A percentile compares a stretch with the other conserved stretches of the same genome.
phyloP scores from a whole-genome alignment of 2,797 vertebrate genomes.

The Pangasius larnaudii region DNA sequence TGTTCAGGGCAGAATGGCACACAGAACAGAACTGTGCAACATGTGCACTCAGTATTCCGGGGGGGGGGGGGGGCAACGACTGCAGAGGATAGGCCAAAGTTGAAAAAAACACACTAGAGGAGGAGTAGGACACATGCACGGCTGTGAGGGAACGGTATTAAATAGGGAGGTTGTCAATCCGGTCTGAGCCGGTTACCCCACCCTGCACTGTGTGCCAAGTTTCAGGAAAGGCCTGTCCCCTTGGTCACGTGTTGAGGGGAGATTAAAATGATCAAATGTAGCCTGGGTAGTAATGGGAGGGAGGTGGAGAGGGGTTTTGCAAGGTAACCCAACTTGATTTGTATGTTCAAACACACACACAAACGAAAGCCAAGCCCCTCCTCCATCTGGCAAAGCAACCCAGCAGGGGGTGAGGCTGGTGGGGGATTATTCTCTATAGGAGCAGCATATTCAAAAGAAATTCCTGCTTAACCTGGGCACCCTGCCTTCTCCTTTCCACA shows the following conservation, averaged over 20 bases:
- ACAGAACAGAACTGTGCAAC: slow-evolving; percentile 68
- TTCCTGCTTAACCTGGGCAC: slow-evolving; percentile 75
- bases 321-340: slow-evolving; percentile 73
- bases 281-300: slow-evolving; percentile 63
- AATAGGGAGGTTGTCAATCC: slow-evolving; percentile 88
- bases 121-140: slow-evolving; percentile 71
- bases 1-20: slow-evolving; percentile 67
- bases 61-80: slow-evolving; percentile 35
- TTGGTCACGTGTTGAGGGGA: slow-evolving; percentile 78
- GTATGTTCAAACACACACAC: slow-evolving; percentile 60
- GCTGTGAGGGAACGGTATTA: slow-evolving; percentile 79
- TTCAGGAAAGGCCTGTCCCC: slow-evolving; percentile 82
- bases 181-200: slow-evolving; percentile 87
- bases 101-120: slow-evolving; percentile 70
- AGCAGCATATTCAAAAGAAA: slow-evolving; percentile 69
- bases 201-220: slow-evolving; percentile 85
- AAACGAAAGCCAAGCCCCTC: slow-evolving; percentile 49
- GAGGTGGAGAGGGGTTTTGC: slow-evolving; percentile 66
- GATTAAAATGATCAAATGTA: slow-evolving; percentile 83
- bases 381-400: slow-evolving; percentile 76
- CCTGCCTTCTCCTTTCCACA: slow-evolving; percentile 34
- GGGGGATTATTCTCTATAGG: slow-evolving; percentile 65
- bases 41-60: slow-evolving; percentile 61
- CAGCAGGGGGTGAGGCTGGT: slow-evolving; percentile 69
- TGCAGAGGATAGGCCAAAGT: slow-evolving; percentile 55